A percentile compares a stretch with the other conserved stretches of the same genome.
Evolutionary conservation across 1,140 invertebrate genomes (phyloP).

Genomic region (Zeugodacus cucurbitae): DNA sequence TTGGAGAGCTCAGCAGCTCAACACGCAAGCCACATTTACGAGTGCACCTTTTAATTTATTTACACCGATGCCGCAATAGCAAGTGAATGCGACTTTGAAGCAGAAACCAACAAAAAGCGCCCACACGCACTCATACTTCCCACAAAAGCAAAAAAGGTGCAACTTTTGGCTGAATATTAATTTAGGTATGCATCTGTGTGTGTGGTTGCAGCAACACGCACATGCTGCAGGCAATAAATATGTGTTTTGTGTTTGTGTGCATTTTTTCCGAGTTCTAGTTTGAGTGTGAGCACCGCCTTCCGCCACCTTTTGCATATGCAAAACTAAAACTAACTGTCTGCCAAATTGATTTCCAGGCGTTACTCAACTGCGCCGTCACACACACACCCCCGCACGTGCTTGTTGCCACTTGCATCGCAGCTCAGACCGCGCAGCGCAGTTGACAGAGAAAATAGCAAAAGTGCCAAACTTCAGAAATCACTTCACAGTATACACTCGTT

Average conservation of each 20-base stretch:
- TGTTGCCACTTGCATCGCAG: neutral
- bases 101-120: neutral
- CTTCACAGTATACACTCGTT: neutral
- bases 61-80: neutral
- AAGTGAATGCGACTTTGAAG: neutral
- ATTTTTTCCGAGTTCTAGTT: too few relatives aligned
- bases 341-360: conserved; percentile 23
- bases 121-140: neutral
- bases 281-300: neutral
- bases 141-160: neutral
- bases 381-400: neutral
- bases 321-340: neutral
- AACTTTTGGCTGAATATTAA: neutral
- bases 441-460: conserved; percentile 13
- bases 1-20: neutral
- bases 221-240: too few relatives aligned
- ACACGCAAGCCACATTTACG: neutral
- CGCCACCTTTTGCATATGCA: neutral
- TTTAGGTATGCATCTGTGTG: neutral
- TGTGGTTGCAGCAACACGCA: too few relatives aligned
- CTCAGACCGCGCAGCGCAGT: neutral
- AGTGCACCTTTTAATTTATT: neutral
- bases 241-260: too few relatives aligned
- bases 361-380: neutral
- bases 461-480: conserved; percentile 32